phyloP scores from a whole-genome alignment of 1,140 invertebrate genomes.

The Aporrectodea caliginosa region DNA sequence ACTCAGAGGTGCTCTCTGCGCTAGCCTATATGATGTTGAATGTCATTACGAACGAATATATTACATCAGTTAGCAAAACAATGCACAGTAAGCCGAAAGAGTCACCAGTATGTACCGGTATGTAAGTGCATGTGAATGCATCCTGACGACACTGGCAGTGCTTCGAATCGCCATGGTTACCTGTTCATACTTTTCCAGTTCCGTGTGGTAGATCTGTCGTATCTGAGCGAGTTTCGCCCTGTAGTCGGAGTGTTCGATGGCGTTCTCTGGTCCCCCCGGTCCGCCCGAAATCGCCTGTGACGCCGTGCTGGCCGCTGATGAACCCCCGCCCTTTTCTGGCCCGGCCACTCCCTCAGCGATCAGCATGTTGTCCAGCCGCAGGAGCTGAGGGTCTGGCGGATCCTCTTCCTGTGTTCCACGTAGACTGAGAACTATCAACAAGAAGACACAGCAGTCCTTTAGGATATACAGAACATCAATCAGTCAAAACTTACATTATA shows the following conservation, averaged over 20 bases:
- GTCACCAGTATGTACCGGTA: no score
- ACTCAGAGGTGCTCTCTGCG: no score
- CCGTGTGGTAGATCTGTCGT: slow-evolving; percentile 97
- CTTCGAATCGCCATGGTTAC: no score
- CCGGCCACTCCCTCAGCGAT: slow-evolving; percentile 98
- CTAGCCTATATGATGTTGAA: no score
- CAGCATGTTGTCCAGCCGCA: slow-evolving; percentile 99
- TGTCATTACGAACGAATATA: no score
- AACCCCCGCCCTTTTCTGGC: slow-evolving; percentile 91
- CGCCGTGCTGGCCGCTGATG: slow-evolving; percentile 82
- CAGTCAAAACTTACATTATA: no score
- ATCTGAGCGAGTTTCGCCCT: slow-evolving; percentile 98
- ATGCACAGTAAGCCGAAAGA: no score
- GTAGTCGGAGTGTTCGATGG: slow-evolving; percentile 93
- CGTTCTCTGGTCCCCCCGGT: slow-evolving; percentile 81
- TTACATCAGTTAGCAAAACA: no score
- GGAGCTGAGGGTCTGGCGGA: slow-evolving; percentile 95
- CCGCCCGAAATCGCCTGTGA: slow-evolving; percentile 74
- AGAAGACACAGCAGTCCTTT: background rate
- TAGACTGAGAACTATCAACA: slow-evolving; percentile 78
- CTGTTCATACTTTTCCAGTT: slow-evolving; percentile 98
- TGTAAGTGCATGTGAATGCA: no score
- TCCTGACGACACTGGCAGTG: no score
- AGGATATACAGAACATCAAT: no score
- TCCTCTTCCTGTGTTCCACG: slow-evolving; percentile 97